Percentiles rank a stretch among this genome's conserved stretches.
Evolutionary conservation across 1,140 invertebrate species (phyloP).

Genomic region (Penaeus japonicus): DNA sequence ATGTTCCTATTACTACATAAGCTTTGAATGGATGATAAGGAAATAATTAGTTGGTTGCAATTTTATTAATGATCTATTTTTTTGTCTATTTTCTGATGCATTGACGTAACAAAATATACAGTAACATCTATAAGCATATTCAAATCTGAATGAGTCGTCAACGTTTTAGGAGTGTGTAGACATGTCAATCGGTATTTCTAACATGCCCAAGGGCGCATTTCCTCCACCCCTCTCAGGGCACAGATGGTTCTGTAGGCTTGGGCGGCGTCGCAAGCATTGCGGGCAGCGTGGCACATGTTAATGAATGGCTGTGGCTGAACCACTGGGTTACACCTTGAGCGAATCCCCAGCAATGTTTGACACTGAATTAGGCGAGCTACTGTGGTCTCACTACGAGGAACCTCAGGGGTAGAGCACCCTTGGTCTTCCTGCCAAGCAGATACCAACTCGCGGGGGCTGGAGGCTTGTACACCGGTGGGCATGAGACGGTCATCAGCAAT

Average conservation of each 20-base stretch:
- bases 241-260: slow-evolving; percentile 18
- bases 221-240: not conserved
- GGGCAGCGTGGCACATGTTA: not conserved
- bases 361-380: not conserved
- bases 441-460: slow-evolving; percentile 8
- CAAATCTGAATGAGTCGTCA: too few relatives aligned
- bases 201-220: too few relatives aligned
- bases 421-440: slow-evolving; percentile 32
- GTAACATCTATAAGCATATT: too few relatives aligned
- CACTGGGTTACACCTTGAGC: slow-evolving; percentile 10
- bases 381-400: not conserved
- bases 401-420: not conserved
- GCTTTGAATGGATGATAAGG: too few relatives aligned
- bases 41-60: too few relatives aligned
- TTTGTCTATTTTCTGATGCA: too few relatives aligned
- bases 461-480: not conserved
- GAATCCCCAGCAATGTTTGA: not conserved
- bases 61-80: too few relatives aligned
- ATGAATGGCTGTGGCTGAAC: slow-evolving; percentile 16
- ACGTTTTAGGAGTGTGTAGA: too few relatives aligned
- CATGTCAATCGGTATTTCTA: too few relatives aligned
- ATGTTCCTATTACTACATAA: too few relatives aligned
- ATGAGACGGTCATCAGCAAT: slow-evolving; percentile 8
- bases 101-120: too few relatives aligned
- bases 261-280: slow-evolving; percentile 9